A percentile compares a stretch with the other conserved stretches of the same genome.
These are phyloP conservation scores for Bombycilla garrulus DNA, from an alignment of 2,113 vertebrate species.

Conservation along the genomic window DNA sequence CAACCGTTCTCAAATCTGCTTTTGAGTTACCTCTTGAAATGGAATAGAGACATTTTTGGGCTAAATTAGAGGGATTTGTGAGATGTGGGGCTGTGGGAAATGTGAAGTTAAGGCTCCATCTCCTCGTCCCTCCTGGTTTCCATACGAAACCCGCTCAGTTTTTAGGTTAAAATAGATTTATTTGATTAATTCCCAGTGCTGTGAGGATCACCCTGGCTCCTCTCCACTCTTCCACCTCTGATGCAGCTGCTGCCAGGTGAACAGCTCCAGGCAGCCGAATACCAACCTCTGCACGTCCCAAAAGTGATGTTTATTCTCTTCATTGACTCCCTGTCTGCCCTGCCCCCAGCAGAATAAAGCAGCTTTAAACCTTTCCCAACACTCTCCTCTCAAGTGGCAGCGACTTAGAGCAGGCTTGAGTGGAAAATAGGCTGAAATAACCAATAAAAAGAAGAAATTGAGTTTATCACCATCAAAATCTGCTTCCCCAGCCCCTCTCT, in stretches of 20 bases:
- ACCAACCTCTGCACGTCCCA: not conserved
- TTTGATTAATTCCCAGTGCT: not conserved
- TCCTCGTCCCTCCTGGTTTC: not conserved
- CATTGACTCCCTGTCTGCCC: not conserved
- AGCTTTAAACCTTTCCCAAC: not conserved
- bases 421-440: not conserved
- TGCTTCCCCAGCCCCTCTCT: no score
- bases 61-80: not conserved
- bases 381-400: not conserved
- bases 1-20: not conserved
- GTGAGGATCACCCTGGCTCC: not conserved
- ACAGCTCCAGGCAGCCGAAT: not conserved
- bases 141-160: not conserved
- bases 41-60: not conserved
- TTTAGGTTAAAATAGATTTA: not conserved
- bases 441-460: accelerated
- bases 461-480: not conserved
- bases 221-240: not conserved
- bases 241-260: not conserved
- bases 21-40: not conserved
- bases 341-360: not conserved
- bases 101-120: not conserved
- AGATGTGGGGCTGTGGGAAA: not conserved
- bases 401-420: not conserved
- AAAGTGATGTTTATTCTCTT: not conserved